phyloP scores from a whole-genome alignment of 2,888 invertebrate species.

The Tenthredo mesomela region DNA sequence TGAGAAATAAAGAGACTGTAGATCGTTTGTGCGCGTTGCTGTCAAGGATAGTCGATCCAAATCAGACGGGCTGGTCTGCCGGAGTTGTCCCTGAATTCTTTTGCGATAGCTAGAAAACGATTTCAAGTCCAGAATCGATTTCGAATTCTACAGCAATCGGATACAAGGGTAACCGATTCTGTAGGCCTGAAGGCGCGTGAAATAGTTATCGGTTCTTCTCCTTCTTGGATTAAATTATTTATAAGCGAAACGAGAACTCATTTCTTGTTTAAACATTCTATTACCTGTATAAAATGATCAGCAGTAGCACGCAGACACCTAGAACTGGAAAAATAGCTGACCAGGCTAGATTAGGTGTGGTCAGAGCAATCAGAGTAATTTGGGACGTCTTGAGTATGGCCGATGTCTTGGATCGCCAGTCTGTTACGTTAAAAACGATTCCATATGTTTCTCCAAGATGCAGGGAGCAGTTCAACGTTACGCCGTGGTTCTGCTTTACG shows the following conservation, averaged over 20 bases:
- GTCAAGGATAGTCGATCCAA: not conserved
- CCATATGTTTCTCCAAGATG: not conserved
- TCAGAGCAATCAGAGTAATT: not conserved
- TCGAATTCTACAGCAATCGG: not conserved
- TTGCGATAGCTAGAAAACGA: not conserved
- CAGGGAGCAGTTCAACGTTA: not conserved
- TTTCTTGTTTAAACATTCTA: not conserved
- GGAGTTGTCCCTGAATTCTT: not conserved
- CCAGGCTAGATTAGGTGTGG: not conserved
- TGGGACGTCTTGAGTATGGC: not conserved
- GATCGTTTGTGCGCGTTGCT: not conserved
- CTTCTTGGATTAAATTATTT: not conserved
- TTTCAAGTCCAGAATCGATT: not conserved
- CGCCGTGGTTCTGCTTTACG: too few species aligned
- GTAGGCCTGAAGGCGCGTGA: not conserved
- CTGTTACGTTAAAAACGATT: not conserved
- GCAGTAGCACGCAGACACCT: not conserved
- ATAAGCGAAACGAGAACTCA: not conserved
- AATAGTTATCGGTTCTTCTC: not conserved
- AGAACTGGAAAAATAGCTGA: not conserved
- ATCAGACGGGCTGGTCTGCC: not conserved
- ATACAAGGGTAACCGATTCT: not conserved
- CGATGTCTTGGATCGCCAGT: not conserved
- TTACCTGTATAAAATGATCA: not conserved
- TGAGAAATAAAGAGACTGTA: not conserved